Evolutionary conservation across 2,797 vertebrate genomes (phyloP).

Genomic region (Fratercula arctica): DNA sequence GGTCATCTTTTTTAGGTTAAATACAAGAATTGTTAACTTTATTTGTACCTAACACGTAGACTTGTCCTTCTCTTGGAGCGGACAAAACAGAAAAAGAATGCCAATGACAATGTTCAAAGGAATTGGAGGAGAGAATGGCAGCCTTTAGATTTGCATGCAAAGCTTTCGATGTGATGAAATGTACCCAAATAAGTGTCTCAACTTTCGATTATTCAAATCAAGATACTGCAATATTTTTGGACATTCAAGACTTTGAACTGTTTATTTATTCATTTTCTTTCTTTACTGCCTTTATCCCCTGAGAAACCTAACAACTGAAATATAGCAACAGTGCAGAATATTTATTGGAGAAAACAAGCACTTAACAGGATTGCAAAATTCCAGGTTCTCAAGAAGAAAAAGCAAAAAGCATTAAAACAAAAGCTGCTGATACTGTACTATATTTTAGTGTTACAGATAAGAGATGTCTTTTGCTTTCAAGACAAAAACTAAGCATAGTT

Average conservation of each 20-base stretch:
- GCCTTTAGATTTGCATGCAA: slow-evolving; percentile 4
- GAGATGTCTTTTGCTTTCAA: slow-evolving; percentile 4
- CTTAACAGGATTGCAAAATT: slow-evolving; percentile 46
- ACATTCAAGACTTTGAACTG: slow-evolving; percentile 55
- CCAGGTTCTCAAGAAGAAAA: slow-evolving; percentile 30
- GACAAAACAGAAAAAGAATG: background rate
- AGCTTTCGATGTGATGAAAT: slow-evolving; percentile 39
- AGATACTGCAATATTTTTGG: slow-evolving; percentile 62
- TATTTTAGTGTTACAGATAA: background rate
- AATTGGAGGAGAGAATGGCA: background rate
- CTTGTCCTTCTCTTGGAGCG: background rate
- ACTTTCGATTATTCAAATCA: slow-evolving; percentile 60
- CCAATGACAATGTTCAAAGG: background rate
- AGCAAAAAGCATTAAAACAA: background rate
- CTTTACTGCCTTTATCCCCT: slow-evolving; percentile 55
- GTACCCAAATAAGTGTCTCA: slow-evolving; percentile 57
- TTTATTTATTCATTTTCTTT: slow-evolving; percentile 74
- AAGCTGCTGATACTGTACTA: background rate
- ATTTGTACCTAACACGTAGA: background rate
- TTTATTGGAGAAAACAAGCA: slow-evolving; percentile 43
- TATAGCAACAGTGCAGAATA: slow-evolving; percentile 34
- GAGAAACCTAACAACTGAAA: slow-evolving; percentile 69
- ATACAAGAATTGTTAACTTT: background rate
- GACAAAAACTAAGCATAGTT: background rate
- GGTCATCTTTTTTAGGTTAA: background rate